These are phyloP conservation scores for Capromys pilorides DNA, from an alignment of 2,797 vertebrate species.

Conservation along the genomic window DNA sequence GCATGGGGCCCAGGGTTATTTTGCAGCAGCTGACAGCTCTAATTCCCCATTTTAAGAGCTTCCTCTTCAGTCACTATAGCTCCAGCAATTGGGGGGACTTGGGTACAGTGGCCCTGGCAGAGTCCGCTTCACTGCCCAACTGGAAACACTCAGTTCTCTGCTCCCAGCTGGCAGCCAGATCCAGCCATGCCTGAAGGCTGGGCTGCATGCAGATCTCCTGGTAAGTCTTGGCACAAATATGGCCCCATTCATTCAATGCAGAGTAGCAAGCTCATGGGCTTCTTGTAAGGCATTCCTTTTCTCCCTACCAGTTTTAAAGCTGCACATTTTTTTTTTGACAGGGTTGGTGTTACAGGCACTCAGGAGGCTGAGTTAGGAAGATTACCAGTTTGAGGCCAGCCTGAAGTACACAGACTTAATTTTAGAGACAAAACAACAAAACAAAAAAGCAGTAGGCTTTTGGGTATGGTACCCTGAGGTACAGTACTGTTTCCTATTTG, in stretches of 20 bases:
- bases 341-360: neutral
- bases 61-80: conserved; percentile 63
- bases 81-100: neutral
- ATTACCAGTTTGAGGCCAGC: neutral
- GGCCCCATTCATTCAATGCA: neutral
- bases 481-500: neutral
- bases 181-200: neutral
- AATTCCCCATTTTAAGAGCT: conserved; percentile 75
- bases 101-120: neutral
- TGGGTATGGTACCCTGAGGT: neutral
- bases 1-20: conserved; percentile 63
- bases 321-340: neutral
- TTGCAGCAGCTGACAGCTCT: conserved; percentile 33
- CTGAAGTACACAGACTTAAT: neutral
- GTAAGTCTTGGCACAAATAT: neutral
- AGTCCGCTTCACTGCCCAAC: neutral
- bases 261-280: rapidly evolving
- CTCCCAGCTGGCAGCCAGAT: neutral
- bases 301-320: neutral
- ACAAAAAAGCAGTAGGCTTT: neutral
- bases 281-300: neutral
- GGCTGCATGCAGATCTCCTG: neutral
- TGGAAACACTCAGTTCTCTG: neutral
- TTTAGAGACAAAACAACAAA: neutral
- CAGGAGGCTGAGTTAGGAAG: neutral